Percentiles rank a stretch among this genome's conserved stretches.
phyloP scores from a whole-genome alignment of 2,113 vertebrate species.

The Ameiurus melas region DNA sequence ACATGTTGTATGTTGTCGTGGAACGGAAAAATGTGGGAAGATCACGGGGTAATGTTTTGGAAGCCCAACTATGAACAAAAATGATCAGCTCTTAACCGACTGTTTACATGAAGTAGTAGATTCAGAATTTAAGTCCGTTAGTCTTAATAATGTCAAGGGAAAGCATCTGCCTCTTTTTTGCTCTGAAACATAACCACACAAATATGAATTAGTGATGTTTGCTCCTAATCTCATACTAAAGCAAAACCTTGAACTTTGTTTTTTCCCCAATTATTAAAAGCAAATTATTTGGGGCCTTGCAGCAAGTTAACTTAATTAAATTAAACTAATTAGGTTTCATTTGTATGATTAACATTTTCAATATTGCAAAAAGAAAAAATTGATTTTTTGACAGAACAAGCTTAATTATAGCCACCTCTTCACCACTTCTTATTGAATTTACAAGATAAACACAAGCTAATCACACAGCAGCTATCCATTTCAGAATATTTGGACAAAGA shows the following conservation, averaged over 20 bases:
- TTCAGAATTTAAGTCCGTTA: neutral
- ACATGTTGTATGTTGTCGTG: neutral
- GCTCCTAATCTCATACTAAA: neutral
- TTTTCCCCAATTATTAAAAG: neutral
- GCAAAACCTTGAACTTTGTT: neutral
- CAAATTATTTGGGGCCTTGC: neutral
- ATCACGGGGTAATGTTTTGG: neutral
- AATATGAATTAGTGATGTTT: neutral
- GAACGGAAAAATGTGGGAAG: neutral
- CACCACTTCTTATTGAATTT: neutral
- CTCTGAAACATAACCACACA: neutral
- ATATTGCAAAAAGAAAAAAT: neutral
- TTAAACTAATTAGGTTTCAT: neutral
- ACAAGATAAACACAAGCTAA: constrained; percentile 4
- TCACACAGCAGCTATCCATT: constrained; percentile 14
- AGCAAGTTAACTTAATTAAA: neutral
- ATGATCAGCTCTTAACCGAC: neutral
- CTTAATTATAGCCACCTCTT: neutral
- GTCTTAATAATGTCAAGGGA: neutral
- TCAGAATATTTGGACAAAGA: constrained; percentile 16
- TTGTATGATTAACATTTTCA: neutral
- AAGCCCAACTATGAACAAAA: neutral
- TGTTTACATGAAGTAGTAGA: neutral
- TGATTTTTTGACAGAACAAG: neutral
- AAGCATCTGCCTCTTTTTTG: neutral